Percentiles rank a stretch among this genome's conserved stretches.
Conservation (phyloP, 2,797 vertebrate species). For the Spinus olivaceus region DNA sequence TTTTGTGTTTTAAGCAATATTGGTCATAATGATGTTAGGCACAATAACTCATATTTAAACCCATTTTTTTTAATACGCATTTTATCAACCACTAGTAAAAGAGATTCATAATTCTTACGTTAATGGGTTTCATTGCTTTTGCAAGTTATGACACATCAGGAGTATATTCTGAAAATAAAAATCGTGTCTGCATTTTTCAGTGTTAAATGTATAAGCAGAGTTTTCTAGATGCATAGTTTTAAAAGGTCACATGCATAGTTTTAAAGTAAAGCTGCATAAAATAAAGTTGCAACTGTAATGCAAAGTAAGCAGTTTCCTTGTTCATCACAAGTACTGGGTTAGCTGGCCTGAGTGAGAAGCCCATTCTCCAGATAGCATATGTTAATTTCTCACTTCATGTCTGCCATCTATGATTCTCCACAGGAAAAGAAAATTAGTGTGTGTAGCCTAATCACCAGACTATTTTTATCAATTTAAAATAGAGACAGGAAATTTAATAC, state of each 20-base stretch:
- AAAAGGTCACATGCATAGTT: background rate
- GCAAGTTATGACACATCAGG: background rate
- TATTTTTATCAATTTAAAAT: conserved; percentile 42
- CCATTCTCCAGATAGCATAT: background rate
- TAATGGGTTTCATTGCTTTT: background rate
- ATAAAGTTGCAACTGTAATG: background rate
- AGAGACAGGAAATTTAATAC: background rate
- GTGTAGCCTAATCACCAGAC: background rate
- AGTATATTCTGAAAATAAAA: background rate
- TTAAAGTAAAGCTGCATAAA: background rate
- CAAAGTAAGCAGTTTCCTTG: background rate
- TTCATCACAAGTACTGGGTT: background rate
- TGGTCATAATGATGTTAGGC: background rate
- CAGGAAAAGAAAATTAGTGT: background rate
- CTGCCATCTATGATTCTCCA: background rate
- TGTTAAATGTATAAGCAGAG: background rate
- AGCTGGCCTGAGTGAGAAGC: background rate
- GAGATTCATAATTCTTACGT: rapidly evolving
- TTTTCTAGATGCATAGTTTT: background rate
- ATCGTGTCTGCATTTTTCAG: background rate
- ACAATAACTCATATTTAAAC: background rate
- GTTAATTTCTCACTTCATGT: background rate
- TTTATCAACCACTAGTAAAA: background rate
- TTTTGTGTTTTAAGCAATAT: background rate
- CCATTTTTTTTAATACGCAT: background rate